Base-by-base conservation (phyloP, 2,113 vertebrate species). In the Cynoglossus semilaevis region DNA sequence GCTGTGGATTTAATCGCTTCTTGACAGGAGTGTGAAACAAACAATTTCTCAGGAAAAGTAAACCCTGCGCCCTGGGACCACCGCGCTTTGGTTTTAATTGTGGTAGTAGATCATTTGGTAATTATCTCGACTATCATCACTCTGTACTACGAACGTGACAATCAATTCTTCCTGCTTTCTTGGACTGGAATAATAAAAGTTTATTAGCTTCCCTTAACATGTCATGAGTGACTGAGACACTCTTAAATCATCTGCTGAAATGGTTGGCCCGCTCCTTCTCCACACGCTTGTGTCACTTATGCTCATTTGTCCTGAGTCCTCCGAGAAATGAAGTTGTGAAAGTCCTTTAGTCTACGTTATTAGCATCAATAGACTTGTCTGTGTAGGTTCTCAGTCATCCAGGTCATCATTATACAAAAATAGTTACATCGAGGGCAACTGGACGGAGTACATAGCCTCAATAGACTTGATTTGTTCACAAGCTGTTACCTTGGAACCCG, bases 41-140 rank as follows among this genome's bases (percentile, higher is more conserved):
- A 86, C 74, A 70, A 52, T 67, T 47, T 56, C 1, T 15, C 48
- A 45, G 53, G 71, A 52, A 76, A 78, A 82, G 49, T 76, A 76
- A 70, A 64, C 52, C 22, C 46, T 46, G 58, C 15, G 57, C 67
- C 53, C 22, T 15, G 62, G 60, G 79, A 78, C 63, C 69, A 42
- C 76, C 74, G n/a, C 60, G 67, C 69, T 79, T 60, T 57, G n/a
- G 54, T 51, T 74, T 67, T 88, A 87, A 88, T 87, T 80, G 81
- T 67, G 64, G 72, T 55, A 58, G 59, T 82, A 77, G 71, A 85
- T 85, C 83, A 88, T 79, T 63, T 51, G 17, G 41, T 74, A 81
- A 80, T 81, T 80, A 82, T 77, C 72, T 58, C 70, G 52, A 77
- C 76, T 79, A 81, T 77, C 80, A 79, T 76, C 67, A 63, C 40